Base-by-base conservation (phyloP, 2,888 invertebrate species). In the Gymnosoma rotundatum region DNA sequence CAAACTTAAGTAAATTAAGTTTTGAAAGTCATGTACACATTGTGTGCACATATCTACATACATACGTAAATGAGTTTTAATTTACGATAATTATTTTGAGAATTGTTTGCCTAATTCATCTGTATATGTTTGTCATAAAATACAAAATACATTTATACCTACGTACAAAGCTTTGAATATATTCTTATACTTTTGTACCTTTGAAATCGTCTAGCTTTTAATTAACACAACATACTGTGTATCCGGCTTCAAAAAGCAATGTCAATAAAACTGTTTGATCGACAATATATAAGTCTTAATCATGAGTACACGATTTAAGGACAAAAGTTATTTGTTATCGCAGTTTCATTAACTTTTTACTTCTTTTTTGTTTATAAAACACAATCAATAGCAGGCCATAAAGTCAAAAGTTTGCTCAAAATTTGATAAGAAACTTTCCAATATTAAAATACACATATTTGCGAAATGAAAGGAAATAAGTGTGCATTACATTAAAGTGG, bases 1-100 rank as follows among this genome's bases (percentile, higher is more conserved):
- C 50, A 80, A 78, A 73, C 58, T 42, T 81, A 80, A 84, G 76
- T 83, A 56, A 80, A 80, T 84, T 84, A 81, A 81, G 60, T 60
- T 42, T 58, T 70, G 14, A 63, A 25, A 42, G 12, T 42, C 25
- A 63, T 10, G 0, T 50, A 45, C 56, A 54, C 38, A 83, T 72
- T 38, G 21, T 25, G 25, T 25, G 25, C 4, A 25, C 25, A 25
- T 25, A 32, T 32, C 5, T 56, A 76, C 18, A 18, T 52, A 32
- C 14, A 14, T 69, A 18, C 6, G 14, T 50, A 54, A 10, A 21
- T 21, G 9, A 14, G 14, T 21, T 21, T 21, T 4, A 42, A 42
- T 42, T 42, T 42, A 12, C 7, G 12, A 32, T 12, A 42, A 42
- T 32, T 42, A 42, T 42, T 12, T 42, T 7, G 12, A 42, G 10